Evolutionary conservation across 2,113 vertebrate genomes (phyloP).

Genomic region (Centropristis striata): DNA sequence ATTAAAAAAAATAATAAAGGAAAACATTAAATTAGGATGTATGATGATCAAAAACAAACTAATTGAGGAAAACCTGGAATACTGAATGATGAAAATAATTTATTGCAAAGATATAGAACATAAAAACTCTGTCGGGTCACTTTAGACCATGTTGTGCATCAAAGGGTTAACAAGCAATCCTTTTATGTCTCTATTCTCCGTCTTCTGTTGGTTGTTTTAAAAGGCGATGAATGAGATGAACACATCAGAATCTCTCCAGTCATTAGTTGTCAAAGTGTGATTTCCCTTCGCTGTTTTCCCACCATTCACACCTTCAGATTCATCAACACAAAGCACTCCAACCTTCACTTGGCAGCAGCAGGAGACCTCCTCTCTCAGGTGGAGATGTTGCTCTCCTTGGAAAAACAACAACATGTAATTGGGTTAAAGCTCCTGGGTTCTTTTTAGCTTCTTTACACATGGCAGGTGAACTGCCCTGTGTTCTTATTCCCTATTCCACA

Average conservation of each 20-base stretch:
- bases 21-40: no score
- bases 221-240: not conserved
- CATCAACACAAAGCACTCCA: not conserved
- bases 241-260: not conserved
- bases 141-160: no score
- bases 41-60: no score
- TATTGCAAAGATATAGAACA: no score
- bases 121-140: no score
- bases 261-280: not conserved
- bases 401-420: not conserved
- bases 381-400: not conserved
- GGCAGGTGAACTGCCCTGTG: not conserved
- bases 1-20: no score
- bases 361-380: not conserved
- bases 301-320: not conserved
- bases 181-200: not conserved
- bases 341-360: not conserved
- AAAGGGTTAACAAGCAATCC: no score
- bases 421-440: not conserved
- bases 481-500: not conserved
- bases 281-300: not conserved
- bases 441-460: not conserved
- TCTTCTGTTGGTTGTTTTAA: not conserved
- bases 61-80: no score
- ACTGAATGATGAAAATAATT: no score